Conservation (phyloP, 2,888 invertebrate species). For the Matsumyia berberina region DNA sequence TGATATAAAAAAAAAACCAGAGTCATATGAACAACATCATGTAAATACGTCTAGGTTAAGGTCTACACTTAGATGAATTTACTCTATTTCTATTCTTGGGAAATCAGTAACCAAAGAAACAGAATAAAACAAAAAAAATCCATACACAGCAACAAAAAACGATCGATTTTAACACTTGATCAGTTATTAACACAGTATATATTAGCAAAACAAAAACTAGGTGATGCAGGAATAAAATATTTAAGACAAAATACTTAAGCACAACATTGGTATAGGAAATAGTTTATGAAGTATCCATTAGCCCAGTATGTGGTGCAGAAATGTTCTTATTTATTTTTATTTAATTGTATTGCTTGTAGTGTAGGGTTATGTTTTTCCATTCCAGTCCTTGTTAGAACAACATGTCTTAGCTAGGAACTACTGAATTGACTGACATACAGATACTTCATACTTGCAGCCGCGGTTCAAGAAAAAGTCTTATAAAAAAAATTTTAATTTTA, state of each 20-base stretch:
- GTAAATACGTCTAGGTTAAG: constrained; percentile 69
- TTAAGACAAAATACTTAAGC: constrained; percentile 22
- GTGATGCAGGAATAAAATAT: constrained; percentile 61
- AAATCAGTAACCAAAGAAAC: constrained; percentile 15
- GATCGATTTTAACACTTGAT: constrained; percentile 62
- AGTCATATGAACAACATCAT: constrained; percentile 25
- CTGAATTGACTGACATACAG: no score
- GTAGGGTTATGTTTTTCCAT: no score
- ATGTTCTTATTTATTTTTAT: neutral
- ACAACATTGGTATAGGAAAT: constrained; percentile 19
- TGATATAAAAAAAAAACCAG: neutral
- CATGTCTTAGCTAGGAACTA: no score
- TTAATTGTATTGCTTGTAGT: no score
- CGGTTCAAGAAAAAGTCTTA: no score
- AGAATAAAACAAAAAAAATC: constrained; percentile 14
- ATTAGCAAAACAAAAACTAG: constrained; percentile 30
- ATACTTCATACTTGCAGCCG: no score
- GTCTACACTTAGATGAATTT: constrained; percentile 58
- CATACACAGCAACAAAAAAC: constrained; percentile 20
- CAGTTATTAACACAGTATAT: constrained; percentile 41
- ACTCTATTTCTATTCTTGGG: constrained; percentile 44
- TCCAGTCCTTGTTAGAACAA: no score
- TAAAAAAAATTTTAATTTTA: no score
- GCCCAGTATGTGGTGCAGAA: constrained; percentile 23
- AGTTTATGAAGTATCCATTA: neutral